These are phyloP conservation scores for Drosophila suzukii DNA, from an alignment of 1,140 invertebrate genomes.

Conservation along the genomic window DNA sequence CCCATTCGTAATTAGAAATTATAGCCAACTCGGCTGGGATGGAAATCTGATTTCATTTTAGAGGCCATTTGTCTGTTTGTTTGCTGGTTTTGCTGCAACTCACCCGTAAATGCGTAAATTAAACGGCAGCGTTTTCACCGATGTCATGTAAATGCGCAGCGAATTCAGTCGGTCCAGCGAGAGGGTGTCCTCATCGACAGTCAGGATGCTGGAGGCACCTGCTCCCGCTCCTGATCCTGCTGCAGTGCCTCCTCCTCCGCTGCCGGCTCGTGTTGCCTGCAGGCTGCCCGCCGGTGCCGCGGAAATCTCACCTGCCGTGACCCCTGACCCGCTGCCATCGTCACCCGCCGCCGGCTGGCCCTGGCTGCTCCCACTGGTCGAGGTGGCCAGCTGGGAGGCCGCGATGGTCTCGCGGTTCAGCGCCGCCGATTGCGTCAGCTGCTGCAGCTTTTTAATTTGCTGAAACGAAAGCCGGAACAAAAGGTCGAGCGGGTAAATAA, in stretches of 20 bases:
- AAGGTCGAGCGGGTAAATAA: conserved; percentile 13
- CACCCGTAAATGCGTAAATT: conserved; percentile 84
- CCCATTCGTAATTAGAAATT: conserved; percentile 69
- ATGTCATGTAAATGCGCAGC: conserved; percentile 82
- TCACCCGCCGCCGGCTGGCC: conserved; percentile 35
- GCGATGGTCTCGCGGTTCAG: conserved; percentile 84
- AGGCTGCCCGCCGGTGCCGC: conserved; percentile 47
- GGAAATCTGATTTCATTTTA: conserved; percentile 27
- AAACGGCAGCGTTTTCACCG: conserved; percentile 83
- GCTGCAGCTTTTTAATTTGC: conserved; percentile 84
- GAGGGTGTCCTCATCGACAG: conserved; percentile 80
- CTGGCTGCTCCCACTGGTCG: conserved; percentile 65
- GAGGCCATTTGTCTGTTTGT: conserved; percentile 13
- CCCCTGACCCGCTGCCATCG: conserved; percentile 31
- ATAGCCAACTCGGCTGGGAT: conserved; percentile 13
- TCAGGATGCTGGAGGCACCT: conserved; percentile 67
- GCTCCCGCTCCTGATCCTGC: conserved; percentile 3
- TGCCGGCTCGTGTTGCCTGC: conserved; percentile 37
- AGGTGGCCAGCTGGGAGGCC: conserved; percentile 84
- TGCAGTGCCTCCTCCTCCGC: conserved; percentile 11
- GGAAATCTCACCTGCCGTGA: conserved; percentile 11
- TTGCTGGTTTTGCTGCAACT: conserved; percentile 37
- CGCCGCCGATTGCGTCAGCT: conserved; percentile 82
- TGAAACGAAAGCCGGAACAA: conserved; percentile 49
- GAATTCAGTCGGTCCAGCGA: conserved; percentile 82